Evolutionary conservation across 2,113 vertebrate species (phyloP), one percentile per base, ranked within the genome.

Genomic region (Narcine bancroftii): DNA sequence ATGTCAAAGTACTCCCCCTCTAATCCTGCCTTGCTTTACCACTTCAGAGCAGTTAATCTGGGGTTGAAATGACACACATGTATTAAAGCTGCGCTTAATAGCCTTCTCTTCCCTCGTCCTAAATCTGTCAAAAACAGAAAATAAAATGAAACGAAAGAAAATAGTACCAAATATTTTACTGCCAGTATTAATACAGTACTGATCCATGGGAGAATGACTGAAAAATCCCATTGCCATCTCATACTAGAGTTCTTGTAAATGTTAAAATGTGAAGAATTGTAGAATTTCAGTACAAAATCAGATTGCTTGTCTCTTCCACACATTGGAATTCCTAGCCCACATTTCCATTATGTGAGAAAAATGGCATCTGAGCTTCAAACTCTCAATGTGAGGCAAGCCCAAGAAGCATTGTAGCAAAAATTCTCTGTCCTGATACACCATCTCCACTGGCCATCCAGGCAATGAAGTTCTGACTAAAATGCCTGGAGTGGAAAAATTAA

Each of bases 111-210:
- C 45, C 87, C 56, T 69, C 56, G 87, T 91, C 66, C 63, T 91
- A 91, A 65, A 91, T 91, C 87, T 91, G 87, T 91, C 87, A 91
- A 69, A 91, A 91, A 91, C 87, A 91, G n/a, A 69, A 85, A 91
- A 91, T 66, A 69, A 89, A 89, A 66, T 1, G 53, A 85, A 85
- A 60, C 4, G 6, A 89, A 65, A 69, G 24, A 69, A 91, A 65
- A 60, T 19, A 77, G 77, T 45, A 45, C 87, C n/a, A 65, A 66
- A 66, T 65, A 91, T 91, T 91, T 91, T 1, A 47, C 63, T 91
- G 63, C 63, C 10, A 10, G 65, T 42, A 65, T 69, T 13, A 85
- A 69, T 11, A 91, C 65, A 69, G 39, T 45, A 39, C 7, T 0
- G 87, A 69, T 10, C 26, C 26, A 39, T 13, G 56, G 56, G 56